Evolutionary conservation across 2,797 vertebrate species (phyloP).

Genomic region (Paratrypauchen microcephalus): DNA sequence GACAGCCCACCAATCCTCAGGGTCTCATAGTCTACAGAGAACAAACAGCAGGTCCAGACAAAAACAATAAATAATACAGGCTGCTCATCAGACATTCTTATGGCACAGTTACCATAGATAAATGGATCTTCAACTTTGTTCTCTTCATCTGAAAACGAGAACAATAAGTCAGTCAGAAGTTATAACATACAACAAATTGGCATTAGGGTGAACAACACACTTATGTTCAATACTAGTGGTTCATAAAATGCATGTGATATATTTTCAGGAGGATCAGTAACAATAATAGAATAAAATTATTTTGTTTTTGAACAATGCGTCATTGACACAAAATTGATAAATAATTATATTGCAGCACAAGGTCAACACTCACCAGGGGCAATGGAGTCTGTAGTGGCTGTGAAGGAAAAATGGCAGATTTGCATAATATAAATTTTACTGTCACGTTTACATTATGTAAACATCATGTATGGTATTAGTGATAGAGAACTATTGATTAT

Average conservation of each 20-base stretch:
- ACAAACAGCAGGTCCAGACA: neutral
- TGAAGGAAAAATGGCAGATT: conserved; percentile 31
- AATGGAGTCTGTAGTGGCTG: conserved; percentile 42
- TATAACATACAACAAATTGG: too few relatives aligned
- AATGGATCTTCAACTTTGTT: conserved; percentile 81
- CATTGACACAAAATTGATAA: neutral
- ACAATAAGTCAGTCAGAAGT: too few relatives aligned
- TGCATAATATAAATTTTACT: neutral
- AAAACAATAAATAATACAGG: neutral
- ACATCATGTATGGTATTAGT: conserved; percentile 10
- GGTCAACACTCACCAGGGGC: conserved; percentile 61
- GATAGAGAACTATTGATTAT: neutral
- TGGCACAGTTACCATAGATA: conserved; percentile 84
- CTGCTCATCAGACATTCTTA: too few relatives aligned
- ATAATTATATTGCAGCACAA: neutral
- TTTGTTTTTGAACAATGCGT: neutral
- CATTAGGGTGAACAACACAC: too few relatives aligned
- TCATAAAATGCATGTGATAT: neutral
- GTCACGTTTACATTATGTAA: neutral
- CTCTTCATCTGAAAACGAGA: conserved; percentile 60
- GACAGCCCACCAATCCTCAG: conserved; percentile 92
- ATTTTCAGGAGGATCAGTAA: neutral
- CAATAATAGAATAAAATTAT: neutral
- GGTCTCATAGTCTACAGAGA: conserved; percentile 87
- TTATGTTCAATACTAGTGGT: too few relatives aligned